Evolutionary conservation across 1,140 invertebrate genomes (phyloP).

Genomic region (Diorhabda elongata): DNA sequence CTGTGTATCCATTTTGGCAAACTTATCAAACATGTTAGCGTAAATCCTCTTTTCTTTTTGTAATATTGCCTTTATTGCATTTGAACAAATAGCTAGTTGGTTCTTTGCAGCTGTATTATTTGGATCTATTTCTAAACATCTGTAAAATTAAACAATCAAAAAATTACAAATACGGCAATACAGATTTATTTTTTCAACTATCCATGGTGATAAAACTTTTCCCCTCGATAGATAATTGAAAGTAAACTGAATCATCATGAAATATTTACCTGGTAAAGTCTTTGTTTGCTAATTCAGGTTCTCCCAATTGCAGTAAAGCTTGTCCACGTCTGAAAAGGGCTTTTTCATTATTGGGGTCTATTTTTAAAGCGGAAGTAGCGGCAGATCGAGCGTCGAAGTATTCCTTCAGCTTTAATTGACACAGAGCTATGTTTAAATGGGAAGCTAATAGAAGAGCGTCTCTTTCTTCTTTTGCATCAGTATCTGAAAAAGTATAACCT

Average conservation of each 20-base stretch:
- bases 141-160: conserved; percentile 21
- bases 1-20: conserved; percentile 75
- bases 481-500: conserved; percentile 23
- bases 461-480: conserved; percentile 47
- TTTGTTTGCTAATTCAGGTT: conserved; percentile 71
- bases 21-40: conserved; percentile 92
- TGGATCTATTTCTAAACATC: conserved; percentile 56
- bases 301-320: conserved; percentile 70
- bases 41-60: conserved; percentile 86
- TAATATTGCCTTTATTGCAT: conserved; percentile 70
- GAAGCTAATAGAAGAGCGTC: conserved; percentile 65
- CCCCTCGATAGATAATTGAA: too few relatives aligned
- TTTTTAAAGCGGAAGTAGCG: conserved; percentile 64
- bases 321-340: conserved; percentile 85
- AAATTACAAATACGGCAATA: not conserved
- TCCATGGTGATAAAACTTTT: too few relatives aligned
- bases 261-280: conserved; percentile 63
- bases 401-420: conserved; percentile 78
- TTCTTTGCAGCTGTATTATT: conserved; percentile 79
- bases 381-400: conserved; percentile 66
- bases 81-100: conserved; percentile 69
- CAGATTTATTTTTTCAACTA: too few relatives aligned
- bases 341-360: conserved; percentile 82
- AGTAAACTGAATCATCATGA: too few relatives aligned
- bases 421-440: conserved; percentile 82